Base-by-base conservation (phyloP, 2,113 vertebrate species). In the Scytalopus superciliaris region DNA sequence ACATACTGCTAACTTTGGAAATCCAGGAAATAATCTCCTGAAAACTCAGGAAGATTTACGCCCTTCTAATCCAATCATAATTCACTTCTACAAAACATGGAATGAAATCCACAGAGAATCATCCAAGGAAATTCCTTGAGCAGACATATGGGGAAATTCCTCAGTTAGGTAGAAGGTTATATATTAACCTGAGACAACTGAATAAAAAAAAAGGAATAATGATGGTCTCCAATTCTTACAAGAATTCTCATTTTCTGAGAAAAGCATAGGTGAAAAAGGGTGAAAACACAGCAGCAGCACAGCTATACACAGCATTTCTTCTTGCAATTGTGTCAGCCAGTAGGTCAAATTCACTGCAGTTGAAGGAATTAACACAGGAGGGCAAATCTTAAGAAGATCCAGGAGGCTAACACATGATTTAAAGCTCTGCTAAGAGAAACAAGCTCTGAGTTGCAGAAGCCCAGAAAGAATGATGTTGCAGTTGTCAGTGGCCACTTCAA, bases 21-120 rank as follows among this genome's bases (percentile, higher is more conserved):
- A 96, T 96, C 80, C 66, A 86, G 86, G 96, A 93, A 94, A 93
- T 96, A 92, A 96, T 93, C 95, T 97, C 94, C 95, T 87, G 75
- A 84, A 96, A 94, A 92, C 68, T 76, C 86, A 85, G 87, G 62
- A 87, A 97, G 67, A 97, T 96, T 96, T 97, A 93, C 45, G 83
- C 82, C 83, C 96, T 96, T 97, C 74, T 96, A 96, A 96, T 94
- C 90, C 77, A 96, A 86, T 96, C 64, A 69, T 95, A 96, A 96
- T 86, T 97, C 94, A 96, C 81, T 90, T 84, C 47, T 78, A 84
- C 76, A 78, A 83, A 97, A 96, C 87, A 88, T 62, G 79, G 74
- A 96, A 85, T 75, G 83, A 96, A 96, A 77, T 70, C 92, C 89
- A 78, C 64, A 52, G 86, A 94, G 94, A 97, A 91, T 85, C 84